Percentiles rank a stretch among this genome's conserved stretches.
Conservation (phyloP, 2,797 vertebrate species). For the Petrocephalus sullivani region DNA sequence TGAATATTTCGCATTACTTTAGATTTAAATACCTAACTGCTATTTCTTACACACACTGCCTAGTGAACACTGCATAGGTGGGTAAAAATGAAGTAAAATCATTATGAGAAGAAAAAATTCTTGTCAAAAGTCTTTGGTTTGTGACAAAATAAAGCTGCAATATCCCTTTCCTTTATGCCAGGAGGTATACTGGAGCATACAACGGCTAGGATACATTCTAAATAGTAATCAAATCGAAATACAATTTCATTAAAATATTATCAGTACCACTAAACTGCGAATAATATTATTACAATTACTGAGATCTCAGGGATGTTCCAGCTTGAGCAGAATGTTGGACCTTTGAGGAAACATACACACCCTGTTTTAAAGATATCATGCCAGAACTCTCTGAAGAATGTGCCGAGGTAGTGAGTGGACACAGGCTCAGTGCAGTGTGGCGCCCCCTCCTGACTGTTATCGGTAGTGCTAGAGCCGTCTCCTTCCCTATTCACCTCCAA, state of each 20-base stretch:
- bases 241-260: neutral
- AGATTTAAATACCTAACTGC: neutral
- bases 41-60: neutral
- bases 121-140: neutral
- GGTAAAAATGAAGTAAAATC: neutral
- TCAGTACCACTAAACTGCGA: neutral
- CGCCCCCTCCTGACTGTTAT: conserved; percentile 92
- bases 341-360: conserved; percentile 80
- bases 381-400: conserved; percentile 97
- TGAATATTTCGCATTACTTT: neutral
- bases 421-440: conserved; percentile 72
- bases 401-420: conserved; percentile 75
- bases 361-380: conserved; percentile 96
- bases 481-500: conserved; percentile 98
- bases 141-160: conserved; percentile 47
- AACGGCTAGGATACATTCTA: neutral
- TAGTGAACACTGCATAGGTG: neutral
- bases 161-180: conserved; percentile 31
- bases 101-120: neutral
- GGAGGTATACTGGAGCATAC: neutral
- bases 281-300: neutral
- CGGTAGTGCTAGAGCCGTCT: conserved; percentile 97
- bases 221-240: neutral
- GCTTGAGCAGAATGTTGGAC: conserved; percentile 44
- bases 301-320: conserved; percentile 59